Conservation (phyloP, 2,113 vertebrate species). For the Atlantisia rogersi region DNA sequence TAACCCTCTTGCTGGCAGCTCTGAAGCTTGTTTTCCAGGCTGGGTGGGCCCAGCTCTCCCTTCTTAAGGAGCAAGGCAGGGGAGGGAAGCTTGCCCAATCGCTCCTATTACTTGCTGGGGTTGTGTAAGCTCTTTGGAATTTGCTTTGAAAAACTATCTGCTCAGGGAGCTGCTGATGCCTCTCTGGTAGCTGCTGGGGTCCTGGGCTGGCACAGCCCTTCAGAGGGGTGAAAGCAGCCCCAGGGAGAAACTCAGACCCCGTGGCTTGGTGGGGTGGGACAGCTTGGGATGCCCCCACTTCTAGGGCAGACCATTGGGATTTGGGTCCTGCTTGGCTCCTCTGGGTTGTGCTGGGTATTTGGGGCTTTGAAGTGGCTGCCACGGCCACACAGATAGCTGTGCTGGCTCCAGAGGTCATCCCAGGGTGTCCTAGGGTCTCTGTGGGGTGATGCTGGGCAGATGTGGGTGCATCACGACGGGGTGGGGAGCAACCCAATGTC, state of each 20-base stretch:
- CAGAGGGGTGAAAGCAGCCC: neutral
- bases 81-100: neutral
- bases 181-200: neutral
- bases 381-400: neutral
- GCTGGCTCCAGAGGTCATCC: neutral
- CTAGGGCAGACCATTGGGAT: neutral
- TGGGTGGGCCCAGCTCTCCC: neutral
- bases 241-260: neutral
- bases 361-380: neutral
- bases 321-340: neutral
- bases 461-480: rapidly evolving
- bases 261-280: rapidly evolving
- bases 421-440: neutral
- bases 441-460: neutral
- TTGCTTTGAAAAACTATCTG: slow-evolving; percentile 65
- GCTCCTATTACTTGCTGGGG: slow-evolving; percentile 22
- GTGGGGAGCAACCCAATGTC: neutral
- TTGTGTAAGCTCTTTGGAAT: slow-evolving; percentile 66
- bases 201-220: neutral
- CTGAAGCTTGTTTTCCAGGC: slow-evolving; percentile 43
- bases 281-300: neutral
- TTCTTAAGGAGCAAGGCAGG: slow-evolving; percentile 33
- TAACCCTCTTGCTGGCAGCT: neutral
- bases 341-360: neutral
- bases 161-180: neutral